Conservation (phyloP, 2,113 vertebrate species). For the Paedocypris sp. region DNA sequence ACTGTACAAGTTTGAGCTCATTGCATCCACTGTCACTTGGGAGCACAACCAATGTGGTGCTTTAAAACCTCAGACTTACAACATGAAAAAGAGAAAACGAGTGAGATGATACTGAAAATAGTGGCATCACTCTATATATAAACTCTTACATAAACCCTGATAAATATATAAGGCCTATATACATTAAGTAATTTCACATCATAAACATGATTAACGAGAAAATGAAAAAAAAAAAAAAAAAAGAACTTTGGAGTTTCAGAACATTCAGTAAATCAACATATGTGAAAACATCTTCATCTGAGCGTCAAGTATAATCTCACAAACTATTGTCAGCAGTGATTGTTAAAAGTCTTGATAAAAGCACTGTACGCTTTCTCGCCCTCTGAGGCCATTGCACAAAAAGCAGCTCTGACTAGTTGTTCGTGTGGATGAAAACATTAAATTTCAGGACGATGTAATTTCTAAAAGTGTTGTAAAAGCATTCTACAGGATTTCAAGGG, state of each 20-base stretch:
- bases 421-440: background rate
- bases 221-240: background rate
- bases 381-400: background rate
- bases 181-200: background rate
- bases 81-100: no score
- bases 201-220: background rate
- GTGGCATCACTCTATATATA: background rate
- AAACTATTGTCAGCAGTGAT: background rate
- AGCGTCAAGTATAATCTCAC: background rate
- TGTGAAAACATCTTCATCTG: background rate
- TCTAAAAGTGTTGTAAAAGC: background rate
- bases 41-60: background rate
- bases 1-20: background rate
- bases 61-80: background rate
- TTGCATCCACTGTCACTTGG: background rate
- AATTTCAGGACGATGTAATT: background rate
- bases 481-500: conserved; percentile 30
- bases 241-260: background rate
- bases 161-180: background rate
- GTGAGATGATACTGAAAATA: background rate
- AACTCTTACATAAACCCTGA: background rate
- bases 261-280: background rate
- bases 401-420: background rate
- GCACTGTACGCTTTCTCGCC: background rate
- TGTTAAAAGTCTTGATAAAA: background rate